Base-by-base conservation (phyloP, 1,140 invertebrate genomes). In the Drosophila sproati region DNA sequence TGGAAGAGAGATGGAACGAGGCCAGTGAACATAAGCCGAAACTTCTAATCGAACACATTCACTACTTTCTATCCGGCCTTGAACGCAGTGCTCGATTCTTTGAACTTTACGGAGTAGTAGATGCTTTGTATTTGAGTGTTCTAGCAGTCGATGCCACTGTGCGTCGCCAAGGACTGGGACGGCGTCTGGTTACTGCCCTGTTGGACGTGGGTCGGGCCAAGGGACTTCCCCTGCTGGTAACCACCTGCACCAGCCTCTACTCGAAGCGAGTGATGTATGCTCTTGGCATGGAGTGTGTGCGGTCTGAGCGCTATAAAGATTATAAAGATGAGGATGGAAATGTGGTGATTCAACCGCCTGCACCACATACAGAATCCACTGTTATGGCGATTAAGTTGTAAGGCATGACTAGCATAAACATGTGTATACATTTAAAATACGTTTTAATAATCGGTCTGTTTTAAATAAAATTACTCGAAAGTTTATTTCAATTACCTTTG, bases 51-150 rank as follows among this genome's bases (percentile, higher is more conserved):
- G 55, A 57, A 12, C 28, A 48, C 34, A 12, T 12, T 72, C 12
- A 67, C 73, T 43, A 70, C 35, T 69, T 88, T 3, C 59, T 87
- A 4, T 47, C 83, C 4, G 29, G 64, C 0, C 12, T 88, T 7
- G 83, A 87, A 20, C 7, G 29, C 4, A 48, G 51, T 3, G 77
- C 83, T 4, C 61, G 73, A 6, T 12, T 80, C 47, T 87, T 88
- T 45, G 31, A 66, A 12, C 67, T 43, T 7, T 88, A 47, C 41
- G 39, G 50, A 2, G 66, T 82, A 0, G 3, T 66, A 2, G 55
- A 66, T 4, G 69, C 77, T 3, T 63, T 87, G 0, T 87, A 88
- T 41, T 59, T 87, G 3, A 75, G 77, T 7, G 88, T 82, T 48
- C 56, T 82, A 0, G 67, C 64, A 4, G 82, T 87, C 20, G 79